Evolutionary conservation across 2,888 invertebrate species (phyloP).

Genomic region (Mesorhabditis spiculigera): DNA sequence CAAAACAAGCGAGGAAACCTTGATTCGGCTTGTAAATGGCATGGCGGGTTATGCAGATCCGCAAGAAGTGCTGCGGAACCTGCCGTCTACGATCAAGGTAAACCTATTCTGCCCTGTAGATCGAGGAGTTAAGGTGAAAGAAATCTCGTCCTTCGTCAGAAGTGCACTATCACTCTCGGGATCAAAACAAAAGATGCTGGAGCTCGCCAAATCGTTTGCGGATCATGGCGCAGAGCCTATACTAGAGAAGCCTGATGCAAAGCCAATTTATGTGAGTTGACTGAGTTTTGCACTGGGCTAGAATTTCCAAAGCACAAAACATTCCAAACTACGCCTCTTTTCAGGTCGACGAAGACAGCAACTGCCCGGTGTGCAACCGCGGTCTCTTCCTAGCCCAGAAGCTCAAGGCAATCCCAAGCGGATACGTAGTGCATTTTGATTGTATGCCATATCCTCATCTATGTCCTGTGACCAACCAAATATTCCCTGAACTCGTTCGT

Average conservation of each 20-base stretch:
- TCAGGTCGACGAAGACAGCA: conserved; percentile 10
- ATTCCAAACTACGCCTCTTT: background rate
- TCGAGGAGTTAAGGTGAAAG: too few relatives aligned
- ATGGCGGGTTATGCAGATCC: conserved; percentile 3
- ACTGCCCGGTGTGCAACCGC: conserved; percentile 8
- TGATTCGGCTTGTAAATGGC: background rate
- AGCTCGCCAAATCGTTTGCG: too few relatives aligned
- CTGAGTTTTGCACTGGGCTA: background rate
- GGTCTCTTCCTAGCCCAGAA: conserved; percentile 1
- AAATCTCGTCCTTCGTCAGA: too few relatives aligned
- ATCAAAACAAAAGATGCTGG: too few relatives aligned
- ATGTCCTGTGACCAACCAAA: conserved; percentile 14
- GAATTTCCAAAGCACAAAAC: background rate
- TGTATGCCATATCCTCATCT: conserved; percentile 12
- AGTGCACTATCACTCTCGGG: too few relatives aligned
- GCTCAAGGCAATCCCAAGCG: conserved; percentile 9
- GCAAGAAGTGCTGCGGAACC: background rate
- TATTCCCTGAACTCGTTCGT: background rate
- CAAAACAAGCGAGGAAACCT: background rate
- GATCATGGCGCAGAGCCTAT: background rate
- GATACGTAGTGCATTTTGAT: conserved; percentile 11
- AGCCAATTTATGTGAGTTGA: background rate
- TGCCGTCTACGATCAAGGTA: background rate
- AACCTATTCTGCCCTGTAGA: background rate
- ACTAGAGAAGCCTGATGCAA: background rate